phyloP scores from a whole-genome alignment of 2,888 invertebrate genomes.

The Bellardia pandia region DNA sequence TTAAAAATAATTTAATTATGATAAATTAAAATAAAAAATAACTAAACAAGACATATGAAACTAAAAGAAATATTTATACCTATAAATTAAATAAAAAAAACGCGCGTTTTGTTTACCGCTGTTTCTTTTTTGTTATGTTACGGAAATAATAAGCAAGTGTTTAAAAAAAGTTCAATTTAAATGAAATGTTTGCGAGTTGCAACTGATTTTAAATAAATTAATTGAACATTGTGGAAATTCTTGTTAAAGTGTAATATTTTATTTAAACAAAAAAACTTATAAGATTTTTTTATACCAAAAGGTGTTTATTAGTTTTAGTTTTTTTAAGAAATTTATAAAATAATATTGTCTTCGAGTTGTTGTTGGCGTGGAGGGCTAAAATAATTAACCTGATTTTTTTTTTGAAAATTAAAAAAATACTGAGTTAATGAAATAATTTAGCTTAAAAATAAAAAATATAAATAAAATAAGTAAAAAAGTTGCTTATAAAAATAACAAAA shows the following conservation, averaged over 20 bases:
- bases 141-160: slow-evolving; percentile 22
- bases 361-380: slow-evolving; percentile 55
- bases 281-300: slow-evolving; percentile 16
- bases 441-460: no score
- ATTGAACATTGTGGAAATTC: slow-evolving; percentile 3
- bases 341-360: slow-evolving; percentile 39
- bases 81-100: slow-evolving; percentile 1
- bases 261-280: background rate
- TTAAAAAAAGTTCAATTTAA: background rate
- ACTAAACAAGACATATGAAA: slow-evolving; percentile 71
- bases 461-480: background rate
- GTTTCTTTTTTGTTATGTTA: background rate
- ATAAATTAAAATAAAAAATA: slow-evolving; percentile 12
- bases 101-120: slow-evolving; percentile 21
- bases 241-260: slow-evolving; percentile 25
- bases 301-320: slow-evolving; percentile 35
- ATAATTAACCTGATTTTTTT: background rate
- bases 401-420: slow-evolving; percentile 4
- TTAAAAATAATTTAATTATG: background rate
- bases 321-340: slow-evolving; percentile 19
- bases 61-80: slow-evolving; percentile 6
- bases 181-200: no score
- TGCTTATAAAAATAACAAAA: no score
- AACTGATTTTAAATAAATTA: slow-evolving; percentile 16
- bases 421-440: slow-evolving; percentile 5